Evolutionary conservation across 2,888 invertebrate species (phyloP), one percentile per base, ranked within the genome.

Genomic region (Mesorhabditis belari): DNA sequence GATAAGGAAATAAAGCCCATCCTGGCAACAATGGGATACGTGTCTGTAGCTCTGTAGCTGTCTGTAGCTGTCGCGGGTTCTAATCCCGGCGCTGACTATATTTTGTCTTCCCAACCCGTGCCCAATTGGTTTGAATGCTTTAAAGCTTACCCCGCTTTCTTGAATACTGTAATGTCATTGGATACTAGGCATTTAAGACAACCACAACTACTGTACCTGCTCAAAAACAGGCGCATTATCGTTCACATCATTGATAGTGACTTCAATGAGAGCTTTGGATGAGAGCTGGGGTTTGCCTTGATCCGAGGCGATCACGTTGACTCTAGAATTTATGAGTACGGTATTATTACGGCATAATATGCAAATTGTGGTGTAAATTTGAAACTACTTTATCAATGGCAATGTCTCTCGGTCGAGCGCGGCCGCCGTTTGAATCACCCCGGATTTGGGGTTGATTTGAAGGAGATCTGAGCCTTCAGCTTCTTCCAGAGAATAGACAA

Each of bases 391-490:
- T 21, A 71, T 71, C 29, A 71, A 35, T 2, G 67, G 63, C 6
- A 71, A 52, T 2, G 67, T 62, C 50, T 96, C 96, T 28, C 95
- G 85, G 81, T 98, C 95, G 49, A 98, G 83, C 1, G 87, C 80
- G 69, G 88, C 88, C 19, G 89, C 89, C 0, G 94, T 93, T 0
- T 89, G 88, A 49, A 98, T 90, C 0, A 93, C 94, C 0, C 98
- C 96, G 0, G 93, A 93, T 81, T 90, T 90, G 0, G 91, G 86
- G 81, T 96, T 92, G 69, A 98, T 93, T 5, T 88, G 85, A 81
- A 98, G 95, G 6, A 74, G 66, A 28, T 66, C 57, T 9, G 63
- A 60, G 28, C 70, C 72, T 26, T 67, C 66, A 6, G 67, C 74
- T 9, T 71, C 72, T 17, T 66, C 67, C 5, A 79, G 61, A 0